These are phyloP conservation scores for Noctua comes DNA, from an alignment of 2,888 invertebrate genomes.

Conservation along the genomic window DNA sequence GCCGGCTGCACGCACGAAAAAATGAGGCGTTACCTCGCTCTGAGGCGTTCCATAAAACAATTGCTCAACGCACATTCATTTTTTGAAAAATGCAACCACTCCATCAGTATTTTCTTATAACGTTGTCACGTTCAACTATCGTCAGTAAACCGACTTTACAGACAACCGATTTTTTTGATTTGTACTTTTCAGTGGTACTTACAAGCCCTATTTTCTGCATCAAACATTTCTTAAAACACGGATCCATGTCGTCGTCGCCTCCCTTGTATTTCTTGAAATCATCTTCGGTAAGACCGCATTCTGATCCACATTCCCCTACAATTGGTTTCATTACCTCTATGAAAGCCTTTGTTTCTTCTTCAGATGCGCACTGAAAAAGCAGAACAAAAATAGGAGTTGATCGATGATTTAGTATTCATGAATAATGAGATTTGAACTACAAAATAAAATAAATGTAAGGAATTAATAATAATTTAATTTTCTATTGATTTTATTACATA, in stretches of 20 bases:
- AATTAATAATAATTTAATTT: too few species aligned
- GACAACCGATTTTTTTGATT: too few species aligned
- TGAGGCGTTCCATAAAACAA: too few species aligned
- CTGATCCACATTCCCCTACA: constrained; percentile 16
- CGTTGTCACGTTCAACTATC: too few species aligned
- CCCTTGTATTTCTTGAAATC: constrained; percentile 7
- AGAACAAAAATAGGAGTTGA: background rate
- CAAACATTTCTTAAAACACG: constrained; percentile 53
- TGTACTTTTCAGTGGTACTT: constrained; percentile 26
- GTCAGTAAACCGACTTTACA: too few species aligned
- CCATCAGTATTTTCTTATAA: too few species aligned
- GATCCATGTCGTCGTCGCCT: constrained; percentile 12
- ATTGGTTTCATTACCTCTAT: constrained; percentile 22
- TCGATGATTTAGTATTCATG: background rate
- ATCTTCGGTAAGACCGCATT: constrained; percentile 36
- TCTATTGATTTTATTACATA: too few species aligned
- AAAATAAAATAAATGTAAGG: too few species aligned
- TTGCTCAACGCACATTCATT: too few species aligned
- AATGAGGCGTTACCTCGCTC: too few species aligned
- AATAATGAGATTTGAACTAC: background rate
- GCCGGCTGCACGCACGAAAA: too few species aligned
- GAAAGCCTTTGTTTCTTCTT: constrained; percentile 27
- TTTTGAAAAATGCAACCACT: too few species aligned
- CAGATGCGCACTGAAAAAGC: constrained; percentile 28
- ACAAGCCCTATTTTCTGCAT: constrained; percentile 49